Evolutionary conservation across 2,113 vertebrate genomes (phyloP).

Genomic region (Podocnemis expansa): DNA sequence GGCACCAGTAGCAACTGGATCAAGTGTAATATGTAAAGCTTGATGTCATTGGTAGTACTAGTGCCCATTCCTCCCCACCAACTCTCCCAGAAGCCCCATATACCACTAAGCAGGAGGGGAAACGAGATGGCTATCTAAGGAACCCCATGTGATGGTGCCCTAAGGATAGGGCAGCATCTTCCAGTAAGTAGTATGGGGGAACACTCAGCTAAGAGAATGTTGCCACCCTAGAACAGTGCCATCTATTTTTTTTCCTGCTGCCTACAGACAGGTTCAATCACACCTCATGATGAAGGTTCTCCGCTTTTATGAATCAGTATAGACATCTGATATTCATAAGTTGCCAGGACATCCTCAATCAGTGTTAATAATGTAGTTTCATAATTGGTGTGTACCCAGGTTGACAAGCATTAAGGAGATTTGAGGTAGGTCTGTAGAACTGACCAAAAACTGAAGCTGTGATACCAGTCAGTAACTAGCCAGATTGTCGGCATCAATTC

Average conservation of each 20-base stretch:
- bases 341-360: background rate
- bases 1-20: too few relatives aligned
- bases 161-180: background rate
- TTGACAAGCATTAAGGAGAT: background rate
- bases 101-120: background rate
- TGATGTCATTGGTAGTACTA: background rate
- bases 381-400: background rate
- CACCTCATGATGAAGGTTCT: background rate
- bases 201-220: background rate
- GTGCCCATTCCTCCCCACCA: background rate
- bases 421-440: rapidly evolving
- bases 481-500: background rate
- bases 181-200: background rate
- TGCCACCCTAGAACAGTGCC: background rate
- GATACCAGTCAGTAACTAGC: background rate
- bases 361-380: background rate
- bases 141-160: rapidly evolving
- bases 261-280: rapidly evolving
- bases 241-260: background rate
- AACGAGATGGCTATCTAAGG: background rate
- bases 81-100: rapidly evolving
- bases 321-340: background rate
- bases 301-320: background rate
- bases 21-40: background rate
- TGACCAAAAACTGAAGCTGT: background rate